Percentiles rank a stretch among this genome's conserved stretches.
phyloP scores from a whole-genome alignment of 2,113 vertebrate species.

The Lepisosteus osseus region DNA sequence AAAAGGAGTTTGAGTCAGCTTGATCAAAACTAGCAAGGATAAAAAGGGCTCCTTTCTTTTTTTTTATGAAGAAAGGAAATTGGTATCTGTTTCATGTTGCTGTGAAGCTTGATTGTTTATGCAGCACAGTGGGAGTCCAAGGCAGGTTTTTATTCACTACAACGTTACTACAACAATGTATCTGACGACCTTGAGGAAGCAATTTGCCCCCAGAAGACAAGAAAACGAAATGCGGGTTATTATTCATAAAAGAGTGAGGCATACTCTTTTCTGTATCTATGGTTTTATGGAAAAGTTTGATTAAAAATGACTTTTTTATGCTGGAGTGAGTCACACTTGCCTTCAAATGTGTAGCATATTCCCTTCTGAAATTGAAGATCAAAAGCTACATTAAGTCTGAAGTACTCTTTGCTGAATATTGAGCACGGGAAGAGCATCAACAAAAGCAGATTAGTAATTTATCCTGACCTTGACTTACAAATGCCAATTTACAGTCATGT shows the following conservation, averaged over 20 bases:
- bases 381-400: neutral
- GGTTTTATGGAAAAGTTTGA: conserved; percentile 7
- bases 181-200: conserved; percentile 19
- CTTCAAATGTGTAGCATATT: conserved; percentile 1
- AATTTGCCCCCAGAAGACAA: conserved; percentile 10
- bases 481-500: too few relatives aligned
- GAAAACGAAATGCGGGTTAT: conserved; percentile 9
- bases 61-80: conserved; percentile 16
- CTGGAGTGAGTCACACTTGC: neutral
- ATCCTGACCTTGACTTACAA: neutral
- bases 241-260: conserved; percentile 8
- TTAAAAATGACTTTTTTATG: neutral
- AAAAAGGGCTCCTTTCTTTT: conserved; percentile 7
- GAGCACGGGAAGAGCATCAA: neutral
- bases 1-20: conserved; percentile 2
- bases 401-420: neutral
- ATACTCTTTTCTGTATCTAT: neutral
- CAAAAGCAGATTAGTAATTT: neutral
- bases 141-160: conserved; percentile 9
- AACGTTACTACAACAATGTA: neutral
- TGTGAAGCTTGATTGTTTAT: conserved; percentile 26
- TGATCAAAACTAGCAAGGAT: conserved; percentile 17
- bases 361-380: neutral
- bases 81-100: conserved; percentile 20
- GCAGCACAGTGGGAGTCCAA: conserved; percentile 17